Evolutionary conservation across 1,140 invertebrate genomes (phyloP).

Genomic region (Plodia interpunctella): DNA sequence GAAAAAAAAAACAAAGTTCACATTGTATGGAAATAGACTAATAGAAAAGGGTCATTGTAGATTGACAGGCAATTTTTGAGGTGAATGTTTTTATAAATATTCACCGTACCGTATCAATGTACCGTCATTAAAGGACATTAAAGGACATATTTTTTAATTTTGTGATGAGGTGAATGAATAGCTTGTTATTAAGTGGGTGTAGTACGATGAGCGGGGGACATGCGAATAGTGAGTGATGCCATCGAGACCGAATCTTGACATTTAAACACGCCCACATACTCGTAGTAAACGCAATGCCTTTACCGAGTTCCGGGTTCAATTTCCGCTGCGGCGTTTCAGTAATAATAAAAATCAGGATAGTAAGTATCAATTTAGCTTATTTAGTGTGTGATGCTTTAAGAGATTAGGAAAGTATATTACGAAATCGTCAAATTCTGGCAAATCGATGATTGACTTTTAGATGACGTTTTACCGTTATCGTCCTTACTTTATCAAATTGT

Average conservation of each 20-base stretch:
- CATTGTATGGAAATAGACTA: slow-evolving; percentile 27
- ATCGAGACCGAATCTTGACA: neutral
- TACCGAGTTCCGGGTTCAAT: neutral
- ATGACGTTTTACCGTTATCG: too few relatives aligned
- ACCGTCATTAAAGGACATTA: too few relatives aligned
- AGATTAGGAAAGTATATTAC: too few relatives aligned
- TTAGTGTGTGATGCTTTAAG: too few relatives aligned
- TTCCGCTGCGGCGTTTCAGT: neutral
- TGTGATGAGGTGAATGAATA: neutral
- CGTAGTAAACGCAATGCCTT: neutral
- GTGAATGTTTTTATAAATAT: neutral
- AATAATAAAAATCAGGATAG: neutral
- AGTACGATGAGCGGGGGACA: neutral
- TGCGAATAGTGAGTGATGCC: neutral
- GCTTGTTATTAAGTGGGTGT: neutral
- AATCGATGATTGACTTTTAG: too few relatives aligned
- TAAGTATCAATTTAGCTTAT: too few relatives aligned
- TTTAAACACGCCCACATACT: too few relatives aligned
- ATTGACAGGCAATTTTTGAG: neutral
- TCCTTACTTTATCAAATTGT: too few relatives aligned
- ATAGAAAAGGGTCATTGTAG: neutral
- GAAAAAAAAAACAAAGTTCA: slow-evolving; percentile 27
- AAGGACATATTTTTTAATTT: neutral
- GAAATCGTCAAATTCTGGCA: too few relatives aligned
- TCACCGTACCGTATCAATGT: too few relatives aligned